Base-by-base conservation (phyloP, 2,888 invertebrate genomes). In the Stenoptilia bipunctidactyla region DNA sequence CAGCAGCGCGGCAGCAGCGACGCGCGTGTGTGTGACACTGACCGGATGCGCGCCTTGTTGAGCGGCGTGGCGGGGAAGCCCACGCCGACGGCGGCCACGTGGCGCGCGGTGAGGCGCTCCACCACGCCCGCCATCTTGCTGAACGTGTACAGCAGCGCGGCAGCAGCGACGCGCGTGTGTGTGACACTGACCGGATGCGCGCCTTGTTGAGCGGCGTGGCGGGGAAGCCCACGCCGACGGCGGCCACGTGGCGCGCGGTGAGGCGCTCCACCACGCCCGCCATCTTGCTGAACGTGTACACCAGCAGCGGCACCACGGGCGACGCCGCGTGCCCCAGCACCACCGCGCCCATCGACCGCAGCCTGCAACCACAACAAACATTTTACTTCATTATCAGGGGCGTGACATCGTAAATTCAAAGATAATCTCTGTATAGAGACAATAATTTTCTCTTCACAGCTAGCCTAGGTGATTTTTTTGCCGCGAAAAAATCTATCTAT, bases 141-240 rank as follows among this genome's bases (percentile, higher is more conserved):
- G 73, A 96, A 97, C 55, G 94, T 87, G 84, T 96, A 99, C 50
- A 97, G 92, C 62, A 99, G 83, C n/a, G n/a, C n/a, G n/a, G n/a
- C 86, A 99, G 88, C 12, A 98, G 98, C 59, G 98, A 95, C 46
- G 99, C 97, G 0, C 98, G 98, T 35, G 97, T n/a, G n/a, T n/a
- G n/a, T n/a, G n/a, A n/a, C 3, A 36, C 50, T 39, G 27, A 77
- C 55, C 97, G 86, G 56, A 95, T 95, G 59, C 98, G 88, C 25
- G 95, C 94, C 77, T 93, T 92, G 85, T 93, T 91, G 50, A 99
- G 88, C 36, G 97, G 95, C 38, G 98, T 98, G 42, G 98, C 98
- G 41, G 99, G 98, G 79, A 97, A 98, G 48, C 98, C 98, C 40
- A 98, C 98, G 43, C 98, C 97, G 6, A 98, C 98, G 12, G 92